These are phyloP conservation scores for Malthinus seriepunctatus DNA, from an alignment of 2,888 invertebrate species.

Conservation along the genomic window DNA sequence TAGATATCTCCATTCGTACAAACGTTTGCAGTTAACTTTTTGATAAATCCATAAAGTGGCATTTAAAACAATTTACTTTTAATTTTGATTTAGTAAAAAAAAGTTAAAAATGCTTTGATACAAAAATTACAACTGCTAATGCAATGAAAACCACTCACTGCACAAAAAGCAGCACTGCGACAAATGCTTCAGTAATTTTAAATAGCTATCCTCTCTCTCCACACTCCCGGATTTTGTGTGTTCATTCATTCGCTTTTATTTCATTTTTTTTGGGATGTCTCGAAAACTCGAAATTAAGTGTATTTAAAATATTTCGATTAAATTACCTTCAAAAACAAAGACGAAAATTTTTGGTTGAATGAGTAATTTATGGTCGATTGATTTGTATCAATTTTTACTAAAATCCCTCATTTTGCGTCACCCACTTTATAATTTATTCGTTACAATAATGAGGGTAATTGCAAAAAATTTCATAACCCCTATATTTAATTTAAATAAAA, in stretches of 20 bases:
- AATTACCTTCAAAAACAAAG: no score
- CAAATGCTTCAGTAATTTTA: conserved; percentile 24
- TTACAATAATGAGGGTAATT: no score
- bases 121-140: conserved; percentile 14
- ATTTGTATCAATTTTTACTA: no score
- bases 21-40: no score
- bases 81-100: conserved; percentile 3
- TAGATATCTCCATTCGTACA: background rate
- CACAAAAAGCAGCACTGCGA: conserved; percentile 18
- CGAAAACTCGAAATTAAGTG: conserved; percentile 13
- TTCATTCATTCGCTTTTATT: conserved; percentile 19
- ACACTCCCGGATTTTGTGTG: conserved; percentile 18
- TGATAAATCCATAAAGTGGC: background rate
- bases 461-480: no score
- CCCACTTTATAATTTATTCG: no score
- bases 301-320: background rate
- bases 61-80: conserved; percentile 1
- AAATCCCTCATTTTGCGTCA: no score
- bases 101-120: background rate
- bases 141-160: conserved; percentile 19
- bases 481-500: no score
- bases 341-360: no score
- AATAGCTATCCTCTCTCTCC: background rate
- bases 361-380: no score
- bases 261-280: conserved; percentile 23